A percentile compares a stretch with the other conserved stretches of the same genome.
Conservation (phyloP, 2,888 invertebrate species). For the Alentia gelatinosa region DNA sequence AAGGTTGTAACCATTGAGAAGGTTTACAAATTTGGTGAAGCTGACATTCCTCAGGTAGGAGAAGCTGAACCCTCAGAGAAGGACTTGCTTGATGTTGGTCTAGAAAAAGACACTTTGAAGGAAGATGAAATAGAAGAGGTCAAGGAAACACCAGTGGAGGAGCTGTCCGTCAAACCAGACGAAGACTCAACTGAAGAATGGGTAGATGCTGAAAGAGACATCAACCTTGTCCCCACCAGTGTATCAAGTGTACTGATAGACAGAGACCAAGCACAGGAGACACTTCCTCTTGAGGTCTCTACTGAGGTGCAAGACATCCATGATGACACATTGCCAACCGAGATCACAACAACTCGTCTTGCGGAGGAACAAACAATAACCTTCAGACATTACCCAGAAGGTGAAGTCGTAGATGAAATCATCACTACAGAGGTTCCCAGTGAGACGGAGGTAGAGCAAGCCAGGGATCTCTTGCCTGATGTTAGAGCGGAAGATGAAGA, state of each 20-base stretch:
- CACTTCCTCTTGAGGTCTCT: background rate
- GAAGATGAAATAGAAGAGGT: background rate
- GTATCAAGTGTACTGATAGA: background rate
- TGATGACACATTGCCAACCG: background rate
- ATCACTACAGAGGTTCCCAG: background rate
- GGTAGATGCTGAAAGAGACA: background rate
- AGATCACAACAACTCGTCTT: background rate
- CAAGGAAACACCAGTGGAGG: background rate
- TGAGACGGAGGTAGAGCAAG: too few relatives aligned
- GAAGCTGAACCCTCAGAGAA: background rate
- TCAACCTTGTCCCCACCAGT: background rate
- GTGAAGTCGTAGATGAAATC: background rate
- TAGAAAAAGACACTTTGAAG: background rate
- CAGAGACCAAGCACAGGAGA: background rate
- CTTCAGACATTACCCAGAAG: background rate
- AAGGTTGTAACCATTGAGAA: background rate
- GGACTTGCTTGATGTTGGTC: background rate
- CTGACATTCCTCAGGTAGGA: background rate
- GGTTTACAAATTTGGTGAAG: background rate
- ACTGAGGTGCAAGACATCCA: background rate
- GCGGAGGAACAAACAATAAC: background rate
- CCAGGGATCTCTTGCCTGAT: background rate
- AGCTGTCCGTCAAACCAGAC: background rate
- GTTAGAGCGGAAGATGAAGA: background rate
- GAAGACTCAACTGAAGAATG: background rate